These are phyloP conservation scores for Epicauta chinensis DNA, from an alignment of 1,140 invertebrate species.

Conservation along the genomic window DNA sequence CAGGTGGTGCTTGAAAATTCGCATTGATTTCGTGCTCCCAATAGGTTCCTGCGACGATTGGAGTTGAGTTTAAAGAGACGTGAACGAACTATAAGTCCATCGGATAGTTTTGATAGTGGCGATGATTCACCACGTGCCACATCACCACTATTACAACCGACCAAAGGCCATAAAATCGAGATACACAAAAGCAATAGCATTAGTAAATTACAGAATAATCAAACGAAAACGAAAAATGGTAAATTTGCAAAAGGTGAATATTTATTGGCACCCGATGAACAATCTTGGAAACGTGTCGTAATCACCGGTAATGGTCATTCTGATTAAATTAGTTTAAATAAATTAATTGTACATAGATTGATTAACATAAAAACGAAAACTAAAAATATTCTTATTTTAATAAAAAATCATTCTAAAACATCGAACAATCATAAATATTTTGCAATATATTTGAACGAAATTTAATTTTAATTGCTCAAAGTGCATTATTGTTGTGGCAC, in stretches of 20 bases:
- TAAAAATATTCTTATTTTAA: conserved; percentile 1
- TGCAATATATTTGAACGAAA: not conserved
- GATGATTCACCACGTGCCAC: conserved; percentile 53
- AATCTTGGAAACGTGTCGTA: conserved; percentile 32
- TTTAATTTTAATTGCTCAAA: conserved; percentile 18
- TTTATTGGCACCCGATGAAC: conserved; percentile 30
- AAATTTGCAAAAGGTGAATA: conserved; percentile 32
- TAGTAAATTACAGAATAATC: conserved; percentile 38
- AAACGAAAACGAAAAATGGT: conserved; percentile 20
- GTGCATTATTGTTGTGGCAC: conserved; percentile 18
- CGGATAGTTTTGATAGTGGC: conserved; percentile 51
- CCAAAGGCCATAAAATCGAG: conserved; percentile 36
- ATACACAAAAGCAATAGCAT: conserved; percentile 46
- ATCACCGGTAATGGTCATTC: conserved; percentile 38
- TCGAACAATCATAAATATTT: conserved; percentile 33
- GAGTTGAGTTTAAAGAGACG: conserved; percentile 56
- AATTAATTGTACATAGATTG: too few species aligned
- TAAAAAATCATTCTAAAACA: conserved; percentile 30
- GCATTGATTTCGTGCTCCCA: too few species aligned
- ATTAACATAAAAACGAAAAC: conserved; percentile 13
- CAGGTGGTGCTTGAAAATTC: too few species aligned
- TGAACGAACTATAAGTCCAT: conserved; percentile 46
- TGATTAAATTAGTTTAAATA: conserved; percentile 35
- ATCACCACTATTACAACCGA: conserved; percentile 47
- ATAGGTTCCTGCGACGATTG: conserved; percentile 50